Base-by-base conservation (phyloP, 2,888 invertebrate genomes). In the Dromius quadrimaculatus region DNA sequence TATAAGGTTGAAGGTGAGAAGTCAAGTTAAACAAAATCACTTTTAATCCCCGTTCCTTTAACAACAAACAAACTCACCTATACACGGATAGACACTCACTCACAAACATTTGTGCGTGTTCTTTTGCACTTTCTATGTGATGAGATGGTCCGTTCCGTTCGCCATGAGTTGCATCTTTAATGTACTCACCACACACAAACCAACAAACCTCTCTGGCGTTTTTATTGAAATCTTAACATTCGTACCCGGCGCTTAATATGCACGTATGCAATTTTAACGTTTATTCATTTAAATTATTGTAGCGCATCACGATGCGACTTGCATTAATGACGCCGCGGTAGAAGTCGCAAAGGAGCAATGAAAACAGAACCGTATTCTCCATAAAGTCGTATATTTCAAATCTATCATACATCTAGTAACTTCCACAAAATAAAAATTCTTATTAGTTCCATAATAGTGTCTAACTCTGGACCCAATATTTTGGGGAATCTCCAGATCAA, bases 271-370 rank as follows among this genome's bases (percentile, higher is more conserved):
- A 69, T 69, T 71, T 71, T 63, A 63, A 71, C 68, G 69, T 71
- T 69, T 72, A 75, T 76, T 75, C 74, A 74, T 73, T 74, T 74
- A 74, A 75, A 75, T 75, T 73, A 74, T 75, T 73, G 74, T 75
- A 74, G 72, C 72, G 74, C 72, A 73, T 59, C 59, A 69, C 73
- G 74, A 74, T 74, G 75, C 74, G 74, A 73, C 73, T 72, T 72
- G 74, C 72, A 75, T 75, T 77, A 77, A 76, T 76, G 71, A 72
- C 66, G 71, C 69, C 36, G 45, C 59, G 23, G 43, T 43, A 13
- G 22, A 9, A 13, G 71, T 59, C 43, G 45, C 59, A 59, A 59
- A 69, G 19, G 68, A 45, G 32, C 38, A 43, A 23, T 28, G 28
- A 20, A 15, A 23, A 34, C 32, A 34, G 45, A n/a, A 19, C 63